A percentile compares a stretch with the other conserved stretches of the same genome.
These are phyloP conservation scores for Apis florea DNA, from an alignment of 1,140 invertebrate species.

Conservation along the genomic window DNA sequence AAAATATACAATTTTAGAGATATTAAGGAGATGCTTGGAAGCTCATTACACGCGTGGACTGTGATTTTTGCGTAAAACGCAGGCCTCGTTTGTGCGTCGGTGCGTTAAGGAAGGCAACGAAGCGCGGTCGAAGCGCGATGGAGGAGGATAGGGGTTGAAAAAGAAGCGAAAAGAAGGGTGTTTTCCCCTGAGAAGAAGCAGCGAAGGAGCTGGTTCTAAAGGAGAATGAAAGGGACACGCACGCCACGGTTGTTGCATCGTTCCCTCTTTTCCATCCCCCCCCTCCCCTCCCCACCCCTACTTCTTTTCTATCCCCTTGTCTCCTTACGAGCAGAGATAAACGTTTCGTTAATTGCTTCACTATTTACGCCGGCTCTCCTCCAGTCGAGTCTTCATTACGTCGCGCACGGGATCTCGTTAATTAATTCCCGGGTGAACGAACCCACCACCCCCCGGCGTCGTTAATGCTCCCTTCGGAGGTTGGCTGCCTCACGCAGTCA, in stretches of 20 bases:
- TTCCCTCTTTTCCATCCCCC: neutral
- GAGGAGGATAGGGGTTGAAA: neutral
- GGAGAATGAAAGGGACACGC: constrained; percentile 35
- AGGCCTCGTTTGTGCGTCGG: constrained; percentile 34
- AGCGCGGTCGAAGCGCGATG: neutral
- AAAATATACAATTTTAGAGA: neutral
- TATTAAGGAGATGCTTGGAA: constrained; percentile 31
- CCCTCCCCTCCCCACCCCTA: neutral
- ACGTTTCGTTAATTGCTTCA: constrained; percentile 54
- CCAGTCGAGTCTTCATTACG: constrained; percentile 33
- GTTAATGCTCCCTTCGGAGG: constrained; percentile 38
- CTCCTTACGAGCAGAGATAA: constrained; percentile 30
- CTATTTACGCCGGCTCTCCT: constrained; percentile 45
- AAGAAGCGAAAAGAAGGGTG: constrained; percentile 5
- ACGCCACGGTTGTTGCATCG: neutral
- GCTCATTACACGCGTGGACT: constrained; percentile 68
- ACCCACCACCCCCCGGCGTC: neutral
- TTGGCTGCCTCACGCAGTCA: neutral
- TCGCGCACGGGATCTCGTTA: constrained; percentile 47
- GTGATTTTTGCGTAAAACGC: constrained; percentile 54
- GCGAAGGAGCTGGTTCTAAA: neutral
- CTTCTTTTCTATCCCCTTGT: constrained; percentile 23
- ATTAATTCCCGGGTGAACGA: constrained; percentile 57
- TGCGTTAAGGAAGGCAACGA: constrained; percentile 14
- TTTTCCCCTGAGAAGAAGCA: constrained; percentile 6